Evolutionary conservation across 2,888 invertebrate genomes (phyloP), one percentile per base, ranked within the genome.

Genomic region (Lepidochrysops patricia): DNA sequence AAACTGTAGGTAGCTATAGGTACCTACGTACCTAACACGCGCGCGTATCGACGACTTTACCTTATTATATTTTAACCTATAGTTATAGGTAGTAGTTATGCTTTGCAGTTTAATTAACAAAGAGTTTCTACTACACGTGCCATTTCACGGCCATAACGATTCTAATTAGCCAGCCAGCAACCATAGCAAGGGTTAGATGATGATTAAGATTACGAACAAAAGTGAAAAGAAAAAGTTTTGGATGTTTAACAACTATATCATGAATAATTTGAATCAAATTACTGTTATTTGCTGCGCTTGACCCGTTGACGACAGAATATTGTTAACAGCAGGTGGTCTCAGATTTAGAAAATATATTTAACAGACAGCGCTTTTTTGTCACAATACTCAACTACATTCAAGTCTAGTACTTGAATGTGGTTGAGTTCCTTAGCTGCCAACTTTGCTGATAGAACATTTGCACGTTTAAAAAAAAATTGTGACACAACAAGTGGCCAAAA

Each of bases 141-240:
- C 7, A 27, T 12, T 19, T 15, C 19, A 54, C 54, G 15, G 29
- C 27, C n/a, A 13, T 7, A 9, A 32, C 15, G 15, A 29, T 32
- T 12, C 12, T 12, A 54, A 54, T 54, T 32, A 54, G 4, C 15
- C 32, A 32, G 13, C n/a, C 29, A 54, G 27, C 29, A 2, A 29
- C 32, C 13, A 9, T 15, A 19, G 27, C 29, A 29, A 15, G 27
- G 52, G 52, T 27, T 52, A 52, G 27, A 26, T 26, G 52, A 52
- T 52, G 13, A 52, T 52, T 27, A 13, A 52, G 52, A 52, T 52
- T 27, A 26, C 3, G 27, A 27, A 23, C 43, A 43, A 52, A 52
- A 52, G 52, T 52, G 52, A 52, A 52, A 52, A 27, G 52, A 9
- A 52, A 52, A 52, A 52, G 52, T 52, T 27, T 27, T 13, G 27